A percentile compares a stretch with the other conserved stretches of the same genome.
Evolutionary conservation across 37 sponge, comb jelly and placozoan genomes (phyloP).

Genomic region (Haliclona indistincta): DNA sequence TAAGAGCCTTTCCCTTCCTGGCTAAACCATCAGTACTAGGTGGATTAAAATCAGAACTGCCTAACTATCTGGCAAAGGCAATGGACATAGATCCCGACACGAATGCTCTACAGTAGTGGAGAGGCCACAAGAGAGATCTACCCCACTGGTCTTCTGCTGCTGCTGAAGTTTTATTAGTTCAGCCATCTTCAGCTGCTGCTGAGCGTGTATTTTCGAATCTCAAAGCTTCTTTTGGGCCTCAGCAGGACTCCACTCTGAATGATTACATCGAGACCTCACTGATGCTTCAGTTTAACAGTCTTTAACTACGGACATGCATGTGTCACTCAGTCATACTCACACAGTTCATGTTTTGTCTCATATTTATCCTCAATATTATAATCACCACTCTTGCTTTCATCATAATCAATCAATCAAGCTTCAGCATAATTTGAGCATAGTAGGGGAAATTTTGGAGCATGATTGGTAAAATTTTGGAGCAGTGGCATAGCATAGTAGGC

Average conservation of each 20-base stretch:
- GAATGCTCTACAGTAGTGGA: constrained; percentile 26
- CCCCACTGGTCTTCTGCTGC: constrained; percentile 29
- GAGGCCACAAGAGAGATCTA: constrained; percentile 9
- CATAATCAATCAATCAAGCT: too few relatives aligned
- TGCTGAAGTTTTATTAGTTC: not conserved
- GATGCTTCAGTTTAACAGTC: constrained; percentile 28
- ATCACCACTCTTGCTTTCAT: too few relatives aligned
- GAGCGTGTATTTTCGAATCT: constrained; percentile 35
- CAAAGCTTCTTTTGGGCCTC: constrained; percentile 16
- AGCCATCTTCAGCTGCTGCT: constrained; percentile 52
- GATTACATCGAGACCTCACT: constrained; percentile 21
- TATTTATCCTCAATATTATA: too few relatives aligned
- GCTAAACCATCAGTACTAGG: too few relatives aligned
- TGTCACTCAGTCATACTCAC: too few relatives aligned
- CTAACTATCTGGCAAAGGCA: constrained; percentile 10
- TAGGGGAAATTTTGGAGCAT: too few relatives aligned
- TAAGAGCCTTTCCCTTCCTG: not conserved
- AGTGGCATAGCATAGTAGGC: too few relatives aligned
- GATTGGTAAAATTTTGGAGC: too few relatives aligned
- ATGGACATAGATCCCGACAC: constrained; percentile 3
- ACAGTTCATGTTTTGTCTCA: too few relatives aligned
- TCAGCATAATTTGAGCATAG: too few relatives aligned
- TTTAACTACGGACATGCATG: too few relatives aligned
- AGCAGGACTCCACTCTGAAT: constrained; percentile 9
- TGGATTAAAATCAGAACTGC: too few relatives aligned